A percentile compares a stretch with the other conserved stretches of the same genome.
Conservation (phyloP, 2,888 invertebrate species). For the Ormyrus rosae region DNA sequence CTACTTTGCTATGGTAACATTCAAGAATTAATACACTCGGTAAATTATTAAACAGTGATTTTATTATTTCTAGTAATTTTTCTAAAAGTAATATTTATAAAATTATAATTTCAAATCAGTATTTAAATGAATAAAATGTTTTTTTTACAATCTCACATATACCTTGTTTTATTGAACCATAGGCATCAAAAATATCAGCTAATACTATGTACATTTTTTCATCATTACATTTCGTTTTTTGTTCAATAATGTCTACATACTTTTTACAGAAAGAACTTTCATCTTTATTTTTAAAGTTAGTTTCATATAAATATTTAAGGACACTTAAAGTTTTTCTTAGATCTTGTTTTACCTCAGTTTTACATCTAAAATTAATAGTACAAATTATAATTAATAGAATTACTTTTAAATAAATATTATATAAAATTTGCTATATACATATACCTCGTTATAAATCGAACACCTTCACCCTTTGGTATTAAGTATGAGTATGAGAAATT, state of each 20-base stretch:
- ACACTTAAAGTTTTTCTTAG: conserved; percentile 24
- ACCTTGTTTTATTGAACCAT: conserved; percentile 45
- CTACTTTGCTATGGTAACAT: not conserved
- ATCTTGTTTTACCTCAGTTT: conserved; percentile 9
- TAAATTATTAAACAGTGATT: conserved; percentile 12
- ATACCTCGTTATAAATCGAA: conserved; percentile 25
- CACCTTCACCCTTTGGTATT: conserved; percentile 23
- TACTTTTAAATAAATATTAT: not conserved
- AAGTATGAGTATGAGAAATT: conserved; percentile 7
- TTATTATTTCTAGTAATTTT: conserved; percentile 36
- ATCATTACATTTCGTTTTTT: conserved; percentile 1
- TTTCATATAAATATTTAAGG: conserved; percentile 29
- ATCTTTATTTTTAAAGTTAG: not conserved
- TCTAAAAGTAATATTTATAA: conserved; percentile 10
- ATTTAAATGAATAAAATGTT: not conserved
- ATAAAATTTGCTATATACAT: conserved; percentile 25
- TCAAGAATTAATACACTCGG: conserved; percentile 14
- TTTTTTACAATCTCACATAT: not conserved
- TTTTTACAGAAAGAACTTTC: not conserved
- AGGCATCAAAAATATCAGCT: conserved; percentile 46
- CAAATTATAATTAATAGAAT: no score
- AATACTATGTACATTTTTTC: conserved; percentile 62
- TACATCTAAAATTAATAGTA: conserved; percentile 13
- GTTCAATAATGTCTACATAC: conserved; percentile 11
- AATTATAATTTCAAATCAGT: not conserved